Base-by-base conservation (phyloP, 2,113 vertebrate genomes). In the Heliornis fulica region DNA sequence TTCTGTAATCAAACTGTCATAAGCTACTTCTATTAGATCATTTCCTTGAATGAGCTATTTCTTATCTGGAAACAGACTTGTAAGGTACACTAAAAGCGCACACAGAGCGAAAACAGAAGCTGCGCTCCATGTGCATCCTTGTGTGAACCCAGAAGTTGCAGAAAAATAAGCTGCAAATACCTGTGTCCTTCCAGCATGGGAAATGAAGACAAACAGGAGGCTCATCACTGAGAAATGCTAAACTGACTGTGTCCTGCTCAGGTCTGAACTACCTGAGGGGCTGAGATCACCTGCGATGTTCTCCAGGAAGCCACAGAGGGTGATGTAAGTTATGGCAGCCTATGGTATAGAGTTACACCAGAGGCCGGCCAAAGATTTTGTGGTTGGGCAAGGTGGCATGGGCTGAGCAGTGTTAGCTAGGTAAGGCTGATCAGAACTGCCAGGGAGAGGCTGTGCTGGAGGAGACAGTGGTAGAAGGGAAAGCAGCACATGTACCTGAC, bases 331-430 rank as follows among this genome's bases (percentile, higher is more conserved):
- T 38, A 23, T 12, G 50, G 50, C 74, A 91, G 53, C 38, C 20
- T 77, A 9, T 26, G 87, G n/a, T n/a, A 0, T 10, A 71, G 36
- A 71, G 53, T 54, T 28, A 13, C 34, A 36, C 16, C 26, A 84
- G 32, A 56, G 46, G 82, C 7, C 1, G 1, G 83, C 78, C 90
- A 65, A 69, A 78, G 63, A 15, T 54, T 63, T 48, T 87, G 54
- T 83, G 95, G 90, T 38, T 90, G 81, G 83, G 48, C 72, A 74
- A 16, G 64, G 3, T 0, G 0, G 60, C 0, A 1, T 51, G 87
- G 90, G 81, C 77, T 91, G 84, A 89, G 84, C 77, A 78, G n/a
- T n/a, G n/a, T n/a, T n/a, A n/a, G n/a, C n/a, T 3, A 71, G 65
- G 34, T 14, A 66, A 70, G 74, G 69, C 65, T 53, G 60, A 34